phyloP scores from a whole-genome alignment of 2,888 invertebrate genomes.

The Cephus runcator region DNA sequence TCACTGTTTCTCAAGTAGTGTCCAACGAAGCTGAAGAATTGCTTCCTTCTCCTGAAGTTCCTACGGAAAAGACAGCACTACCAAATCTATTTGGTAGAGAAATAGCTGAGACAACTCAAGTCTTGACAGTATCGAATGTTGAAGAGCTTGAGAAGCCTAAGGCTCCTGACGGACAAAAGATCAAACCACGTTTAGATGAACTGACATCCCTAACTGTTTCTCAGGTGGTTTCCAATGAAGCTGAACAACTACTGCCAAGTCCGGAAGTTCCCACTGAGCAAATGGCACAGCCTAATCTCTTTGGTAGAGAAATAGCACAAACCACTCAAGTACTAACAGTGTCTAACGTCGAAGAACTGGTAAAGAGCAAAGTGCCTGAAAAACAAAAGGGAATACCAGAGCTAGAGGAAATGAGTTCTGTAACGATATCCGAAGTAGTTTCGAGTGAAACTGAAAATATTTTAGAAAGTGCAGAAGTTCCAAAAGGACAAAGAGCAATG shows the following conservation, averaged over 20 bases:
- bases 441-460: conserved; percentile 12
- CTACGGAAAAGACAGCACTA: conserved; percentile 50
- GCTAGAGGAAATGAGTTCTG: conserved; percentile 45
- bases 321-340: conserved; percentile 49
- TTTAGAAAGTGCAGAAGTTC: conserved; percentile 30
- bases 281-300: conserved; percentile 59
- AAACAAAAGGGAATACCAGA: conserved; percentile 42
- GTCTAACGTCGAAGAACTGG: conserved; percentile 39
- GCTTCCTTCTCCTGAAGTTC: conserved; percentile 34
- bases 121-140: conserved; percentile 47
- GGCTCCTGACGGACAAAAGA: conserved; percentile 39
- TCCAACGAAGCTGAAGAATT: conserved; percentile 36
- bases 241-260: conserved; percentile 40
- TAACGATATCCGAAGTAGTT: conserved; percentile 29
- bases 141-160: conserved; percentile 37
- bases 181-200: conserved; percentile 47
- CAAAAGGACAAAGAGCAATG: conserved; percentile 45
- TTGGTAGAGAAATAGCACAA: conserved; percentile 58
- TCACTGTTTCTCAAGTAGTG: conserved; percentile 45
- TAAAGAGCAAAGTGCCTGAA: conserved; percentile 32
- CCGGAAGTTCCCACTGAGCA: conserved; percentile 51
- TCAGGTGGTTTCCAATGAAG: conserved; percentile 49
- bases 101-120: conserved; percentile 49
- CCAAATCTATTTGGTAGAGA: conserved; percentile 54
- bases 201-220: conserved; percentile 47